phyloP scores from a whole-genome alignment of 35 echinoderm and acorn worm species.

The Lytechinus pictus region DNA sequence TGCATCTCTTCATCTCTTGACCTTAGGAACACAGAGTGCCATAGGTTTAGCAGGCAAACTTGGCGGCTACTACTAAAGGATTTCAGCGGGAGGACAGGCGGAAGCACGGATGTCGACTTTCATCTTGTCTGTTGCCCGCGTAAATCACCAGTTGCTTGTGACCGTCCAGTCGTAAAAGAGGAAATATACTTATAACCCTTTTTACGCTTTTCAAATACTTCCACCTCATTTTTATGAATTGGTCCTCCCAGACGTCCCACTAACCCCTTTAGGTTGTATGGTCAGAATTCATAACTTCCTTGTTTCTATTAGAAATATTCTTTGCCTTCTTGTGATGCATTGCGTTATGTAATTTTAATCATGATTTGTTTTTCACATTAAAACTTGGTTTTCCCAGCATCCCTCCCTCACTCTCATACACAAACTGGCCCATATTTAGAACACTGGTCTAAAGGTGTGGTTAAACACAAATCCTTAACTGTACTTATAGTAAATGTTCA shows the following conservation, averaged over 20 bases:
- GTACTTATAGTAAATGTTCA: too few relatives aligned
- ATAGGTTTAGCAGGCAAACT: not conserved
- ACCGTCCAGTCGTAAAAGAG: slow-evolving; percentile 36
- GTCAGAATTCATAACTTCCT: not conserved
- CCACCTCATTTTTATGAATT: slow-evolving; percentile 42
- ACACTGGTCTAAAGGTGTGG: too few relatives aligned
- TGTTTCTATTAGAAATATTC: not conserved
- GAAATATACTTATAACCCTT: not conserved
- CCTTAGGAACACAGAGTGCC: not conserved
- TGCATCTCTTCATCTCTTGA: not conserved
- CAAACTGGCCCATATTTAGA: too few relatives aligned
- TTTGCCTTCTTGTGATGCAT: not conserved
- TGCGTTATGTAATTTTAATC: too few relatives aligned
- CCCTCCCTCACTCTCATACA: too few relatives aligned
- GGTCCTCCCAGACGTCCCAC: slow-evolving; percentile 22
- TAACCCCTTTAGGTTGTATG: slow-evolving; percentile 9
- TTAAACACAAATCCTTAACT: too few relatives aligned
- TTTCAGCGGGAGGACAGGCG: not conserved
- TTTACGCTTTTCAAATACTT: slow-evolving; percentile 32
- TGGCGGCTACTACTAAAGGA: slow-evolving; percentile 9
- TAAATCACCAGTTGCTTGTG: slow-evolving; percentile 35
- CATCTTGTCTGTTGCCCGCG: slow-evolving; percentile 1
- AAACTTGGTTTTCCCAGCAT: too few relatives aligned
- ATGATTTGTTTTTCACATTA: too few relatives aligned
- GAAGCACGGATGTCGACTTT: slow-evolving; percentile 39